Evolutionary conservation across 1,140 invertebrate genomes (phyloP), one percentile per base, ranked within the genome.

Genomic region (Arion vulgaris): DNA sequence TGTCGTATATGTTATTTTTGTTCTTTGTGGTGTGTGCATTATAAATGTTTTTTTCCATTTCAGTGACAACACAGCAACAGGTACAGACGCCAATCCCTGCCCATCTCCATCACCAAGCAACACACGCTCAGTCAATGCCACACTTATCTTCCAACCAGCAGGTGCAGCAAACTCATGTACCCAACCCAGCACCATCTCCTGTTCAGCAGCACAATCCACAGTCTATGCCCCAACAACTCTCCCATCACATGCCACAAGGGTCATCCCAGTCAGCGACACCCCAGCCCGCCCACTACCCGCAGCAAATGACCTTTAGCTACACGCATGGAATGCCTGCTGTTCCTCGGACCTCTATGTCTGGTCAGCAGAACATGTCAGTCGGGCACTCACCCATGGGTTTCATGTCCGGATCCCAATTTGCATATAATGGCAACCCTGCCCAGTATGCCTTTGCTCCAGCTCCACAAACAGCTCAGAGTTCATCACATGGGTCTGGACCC

Each of bases 121-220:
- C 78, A 36, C 78, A 80, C 26, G 66, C 15, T 34, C 78, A 80
- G 51, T 32, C 78, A 23, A 39, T 79, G 57, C 32, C 76, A 1
- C 62, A 80, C 39, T 66, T 66, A 41, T 41, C 62, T 38, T 49
- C 78, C 26, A 71, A 11, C n/a, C 78, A 69, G 41, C 51, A 36
- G n/a, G 34, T 53, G 13, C 78, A 80, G 45, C 53, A 53, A 17
- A 57, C 68, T 17, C 78, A 80, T 39, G 45, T 71, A 17, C 78
- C 78, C 41, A 80, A 80, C 45, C 78, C 78, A 41, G 78, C 78
- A 41, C 62, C 78, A n/a, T 80, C 78, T 13, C 78, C 78, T 9
- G 78, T 80, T 17, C 78, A 80, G 78, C 78, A 80, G 28, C 78
- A 80, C 39, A 49, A 51, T 23, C 34, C 62, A 19, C 62, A 71